Percentiles rank a stretch among this genome's conserved stretches.
phyloP scores from a whole-genome alignment of 2,797 vertebrate genomes.

The Oophaga sylvatica region DNA sequence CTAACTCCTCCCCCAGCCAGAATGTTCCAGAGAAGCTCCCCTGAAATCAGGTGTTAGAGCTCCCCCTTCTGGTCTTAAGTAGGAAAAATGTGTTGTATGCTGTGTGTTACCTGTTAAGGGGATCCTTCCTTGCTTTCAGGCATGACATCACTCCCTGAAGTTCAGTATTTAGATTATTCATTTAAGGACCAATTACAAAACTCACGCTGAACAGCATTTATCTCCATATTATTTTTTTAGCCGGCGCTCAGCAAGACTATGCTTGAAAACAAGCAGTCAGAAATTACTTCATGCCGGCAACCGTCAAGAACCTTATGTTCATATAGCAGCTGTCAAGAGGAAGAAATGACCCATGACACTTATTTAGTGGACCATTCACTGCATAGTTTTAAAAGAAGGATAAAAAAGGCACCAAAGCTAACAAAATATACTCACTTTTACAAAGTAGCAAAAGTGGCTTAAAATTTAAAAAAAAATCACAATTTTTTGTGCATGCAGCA shows the following conservation, averaged over 20 bases:
- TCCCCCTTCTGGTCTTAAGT: too few species aligned
- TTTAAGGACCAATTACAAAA: not conserved
- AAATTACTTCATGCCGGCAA: not conserved
- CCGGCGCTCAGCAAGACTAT: not conserved
- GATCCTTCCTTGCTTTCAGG: too few species aligned
- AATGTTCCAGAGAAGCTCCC: too few species aligned
- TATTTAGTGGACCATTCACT: not conserved
- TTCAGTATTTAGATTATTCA: conserved; percentile 4
- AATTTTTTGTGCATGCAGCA: too few species aligned
- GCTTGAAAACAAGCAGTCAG: not conserved
- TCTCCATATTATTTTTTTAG: not conserved
- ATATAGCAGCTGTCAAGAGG: not conserved
- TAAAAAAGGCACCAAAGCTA: not conserved
- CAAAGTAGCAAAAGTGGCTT: too few species aligned
- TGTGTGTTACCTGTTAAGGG: too few species aligned
- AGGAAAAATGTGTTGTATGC: too few species aligned
- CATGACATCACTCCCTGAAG: too few species aligned
- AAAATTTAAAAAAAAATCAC: too few species aligned
- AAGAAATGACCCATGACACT: not conserved
- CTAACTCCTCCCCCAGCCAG: too few species aligned
- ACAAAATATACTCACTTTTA: too few species aligned
- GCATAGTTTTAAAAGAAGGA: not conserved
- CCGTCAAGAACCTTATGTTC: not conserved
- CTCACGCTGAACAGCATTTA: conserved; percentile 11
- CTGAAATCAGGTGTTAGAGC: too few species aligned